Base-by-base conservation (phyloP, 2,888 invertebrate species). In the Spicauda simplicius region DNA sequence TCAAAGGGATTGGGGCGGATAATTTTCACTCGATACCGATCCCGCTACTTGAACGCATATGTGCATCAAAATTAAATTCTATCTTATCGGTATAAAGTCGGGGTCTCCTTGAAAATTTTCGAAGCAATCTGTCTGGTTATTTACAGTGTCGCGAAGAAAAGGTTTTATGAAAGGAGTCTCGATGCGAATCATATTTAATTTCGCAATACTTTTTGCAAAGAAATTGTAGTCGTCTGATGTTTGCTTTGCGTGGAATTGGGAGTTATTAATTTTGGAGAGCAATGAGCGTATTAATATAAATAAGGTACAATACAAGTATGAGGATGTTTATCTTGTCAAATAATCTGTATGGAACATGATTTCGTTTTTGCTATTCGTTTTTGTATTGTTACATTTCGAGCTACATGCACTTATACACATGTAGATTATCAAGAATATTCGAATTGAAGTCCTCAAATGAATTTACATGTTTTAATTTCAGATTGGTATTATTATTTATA, bases 11-110 rank as follows among this genome's bases (percentile, higher is more conserved):
- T 76, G 77, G 74, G 75, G 76, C 77, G 79, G 76, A 88, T 85
- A 85, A 88, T 89, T 88, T 86, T 85, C 88, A 86, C 87, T 85
- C 82, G 81, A 85, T 85, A 85, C 82, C 76, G 77, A 88, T 84
- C 84, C 75, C 73, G 84, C 84, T 83, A 86, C 84, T 86, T 79
- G 70, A 75, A 80, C 66, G 54, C 45, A 3, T 14, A 12, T 5
- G 64, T 71, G 33, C 7, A 6, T 11, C 0, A 41, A 76, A 72
- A 70, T 69, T 64, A 18, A 72, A 73, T 37, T n/a, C 1, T 66
- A 64, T 18, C 8, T 0, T 6, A 0, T 30, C 25, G 0, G 0
- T 1, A 37, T 70, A 75, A 64, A 63, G 68, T 67, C 18, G 37
- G 65, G 64, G 72, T 64, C 70, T 25, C 20, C 5, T 0, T 58